A percentile compares a stretch with the other conserved stretches of the same genome.
Conservation (phyloP, 2,888 invertebrate genomes). For the Scaeva pyrastri region DNA sequence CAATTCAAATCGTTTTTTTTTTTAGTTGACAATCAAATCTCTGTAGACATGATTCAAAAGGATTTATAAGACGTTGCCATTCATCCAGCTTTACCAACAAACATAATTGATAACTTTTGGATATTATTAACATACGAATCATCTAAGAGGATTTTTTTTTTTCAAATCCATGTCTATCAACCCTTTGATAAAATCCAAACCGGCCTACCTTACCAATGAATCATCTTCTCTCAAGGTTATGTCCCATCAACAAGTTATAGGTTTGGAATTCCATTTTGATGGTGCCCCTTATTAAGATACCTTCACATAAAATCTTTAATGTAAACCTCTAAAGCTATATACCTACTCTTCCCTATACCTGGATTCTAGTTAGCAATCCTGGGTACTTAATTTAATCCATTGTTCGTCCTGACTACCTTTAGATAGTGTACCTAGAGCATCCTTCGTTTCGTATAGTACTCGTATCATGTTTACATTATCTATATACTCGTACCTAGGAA, state of each 20-base stretch:
- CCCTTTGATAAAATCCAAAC: neutral
- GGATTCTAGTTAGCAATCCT: neutral
- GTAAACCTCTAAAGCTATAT: too few relatives aligned
- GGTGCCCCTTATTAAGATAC: neutral
- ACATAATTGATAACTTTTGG: too few relatives aligned
- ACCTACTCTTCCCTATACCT: neutral
- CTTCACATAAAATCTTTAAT: too few relatives aligned
- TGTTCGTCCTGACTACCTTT: slow-evolving; percentile 25
- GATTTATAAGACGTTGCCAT: too few relatives aligned
- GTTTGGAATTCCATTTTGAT: neutral
- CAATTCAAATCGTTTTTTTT: too few relatives aligned
- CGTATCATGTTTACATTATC: too few relatives aligned
- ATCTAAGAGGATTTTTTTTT: neutral
- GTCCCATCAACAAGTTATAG: neutral
- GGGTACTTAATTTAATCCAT: slow-evolving; percentile 21
- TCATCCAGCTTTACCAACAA: too few relatives aligned
- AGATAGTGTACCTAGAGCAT: neutral
- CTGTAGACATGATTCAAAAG: too few relatives aligned
- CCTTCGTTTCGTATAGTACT: too few relatives aligned
- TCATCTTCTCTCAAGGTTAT: neutral
- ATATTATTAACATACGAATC: too few relatives aligned
- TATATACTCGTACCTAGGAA: neutral
- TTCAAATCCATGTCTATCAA: neutral
- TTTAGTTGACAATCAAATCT: too few relatives aligned
- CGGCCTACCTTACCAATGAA: neutral